phyloP scores from a whole-genome alignment of 2,113 vertebrate genomes.

The Columba janthina region DNA sequence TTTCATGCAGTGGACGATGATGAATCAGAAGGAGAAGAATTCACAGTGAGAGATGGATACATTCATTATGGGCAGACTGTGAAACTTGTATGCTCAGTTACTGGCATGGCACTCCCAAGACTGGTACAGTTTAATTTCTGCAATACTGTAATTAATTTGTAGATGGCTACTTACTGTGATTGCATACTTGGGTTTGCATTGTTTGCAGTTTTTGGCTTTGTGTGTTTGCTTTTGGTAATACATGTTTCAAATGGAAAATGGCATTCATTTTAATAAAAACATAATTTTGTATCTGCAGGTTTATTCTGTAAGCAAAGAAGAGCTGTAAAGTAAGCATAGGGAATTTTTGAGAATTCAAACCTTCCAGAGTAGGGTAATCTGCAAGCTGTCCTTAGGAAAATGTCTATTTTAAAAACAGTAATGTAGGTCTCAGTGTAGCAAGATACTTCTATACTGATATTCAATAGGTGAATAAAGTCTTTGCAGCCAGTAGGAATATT shows the following conservation, averaged over 20 bases:
- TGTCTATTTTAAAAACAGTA: not conserved
- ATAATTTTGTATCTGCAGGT: not conserved
- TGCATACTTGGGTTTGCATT: not conserved
- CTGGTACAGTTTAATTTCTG: slow-evolving; percentile 82
- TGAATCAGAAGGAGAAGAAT: slow-evolving; percentile 99
- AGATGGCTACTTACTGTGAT: not conserved
- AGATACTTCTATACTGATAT: not conserved
- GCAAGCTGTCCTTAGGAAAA: not conserved
- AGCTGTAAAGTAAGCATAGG: not conserved
- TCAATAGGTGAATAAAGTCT: not conserved
- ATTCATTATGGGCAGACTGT: slow-evolving; percentile 99
- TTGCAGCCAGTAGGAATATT: not conserved
- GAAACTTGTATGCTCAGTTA: slow-evolving; percentile 98
- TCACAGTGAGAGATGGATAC: slow-evolving; percentile 98
- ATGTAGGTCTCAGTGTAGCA: not conserved
- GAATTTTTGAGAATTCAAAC: not conserved
- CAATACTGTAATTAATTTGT: not conserved
- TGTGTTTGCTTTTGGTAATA: not conserved
- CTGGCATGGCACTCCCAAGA: slow-evolving; percentile 98
- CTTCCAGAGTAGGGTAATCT: not conserved
- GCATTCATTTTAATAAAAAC: not conserved
- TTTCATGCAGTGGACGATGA: slow-evolving; percentile 92
- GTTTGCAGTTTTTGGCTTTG: not conserved
- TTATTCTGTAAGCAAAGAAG: not conserved
- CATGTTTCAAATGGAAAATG: not conserved